Conservation (phyloP, 2,797 vertebrate species). For the Clarias platycephalus region DNA sequence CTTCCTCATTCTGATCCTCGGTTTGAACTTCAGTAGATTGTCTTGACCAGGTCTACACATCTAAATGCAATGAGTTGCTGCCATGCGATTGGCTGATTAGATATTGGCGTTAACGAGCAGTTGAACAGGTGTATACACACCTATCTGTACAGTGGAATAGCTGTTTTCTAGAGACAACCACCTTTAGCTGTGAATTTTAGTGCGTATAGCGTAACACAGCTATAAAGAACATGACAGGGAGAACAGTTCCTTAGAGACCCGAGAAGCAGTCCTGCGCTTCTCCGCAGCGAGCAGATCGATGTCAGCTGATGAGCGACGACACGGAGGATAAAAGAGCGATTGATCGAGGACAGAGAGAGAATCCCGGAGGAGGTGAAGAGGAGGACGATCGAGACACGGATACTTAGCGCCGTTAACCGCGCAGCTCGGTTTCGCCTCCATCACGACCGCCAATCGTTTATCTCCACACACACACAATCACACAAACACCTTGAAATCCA, state of each 20-base stretch:
- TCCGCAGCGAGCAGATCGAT: neutral
- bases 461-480: neutral
- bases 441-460: neutral
- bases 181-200: too few species aligned
- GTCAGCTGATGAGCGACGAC: conserved; percentile 30
- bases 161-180: too few species aligned
- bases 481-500: neutral
- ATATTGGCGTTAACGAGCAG: too few species aligned
- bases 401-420: neutral
- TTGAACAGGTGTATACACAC: too few species aligned
- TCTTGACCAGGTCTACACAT: too few species aligned
- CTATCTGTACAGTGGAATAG: too few species aligned
- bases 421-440: neutral
- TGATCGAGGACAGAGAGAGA: conserved; percentile 20
- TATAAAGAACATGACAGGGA: neutral
- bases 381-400: neutral
- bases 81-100: too few species aligned
- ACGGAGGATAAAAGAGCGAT: conserved; percentile 38
- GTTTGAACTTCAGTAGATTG: too few species aligned
- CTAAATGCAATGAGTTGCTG: too few species aligned
- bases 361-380: neutral
- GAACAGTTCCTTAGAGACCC: neutral
- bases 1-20: too few species aligned
- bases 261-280: neutral
- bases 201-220: neutral